These are phyloP conservation scores for Caenorhabditis virilis DNA, from an alignment of 2,888 invertebrate species.

Conservation along the genomic window DNA sequence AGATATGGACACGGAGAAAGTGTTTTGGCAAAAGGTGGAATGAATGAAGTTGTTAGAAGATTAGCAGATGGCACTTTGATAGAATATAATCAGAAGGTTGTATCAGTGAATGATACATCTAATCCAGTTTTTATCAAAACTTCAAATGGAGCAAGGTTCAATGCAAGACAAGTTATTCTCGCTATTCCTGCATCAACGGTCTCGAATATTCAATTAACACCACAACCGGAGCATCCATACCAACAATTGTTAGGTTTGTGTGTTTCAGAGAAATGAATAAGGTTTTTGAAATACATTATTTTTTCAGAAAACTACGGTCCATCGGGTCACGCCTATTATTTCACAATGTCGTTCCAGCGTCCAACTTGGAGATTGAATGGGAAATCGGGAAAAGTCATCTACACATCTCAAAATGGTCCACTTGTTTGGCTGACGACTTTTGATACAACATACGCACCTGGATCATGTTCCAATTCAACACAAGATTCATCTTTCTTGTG, in stretches of 20 bases:
- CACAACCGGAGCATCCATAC: constrained; percentile 38
- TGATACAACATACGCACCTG: constrained; percentile 38
- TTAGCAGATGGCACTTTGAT: constrained; percentile 42
- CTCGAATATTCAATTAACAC: constrained; percentile 39
- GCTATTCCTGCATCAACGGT: constrained; percentile 47
- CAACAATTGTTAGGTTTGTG: constrained; percentile 40
- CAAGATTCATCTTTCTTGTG: constrained; percentile 44
- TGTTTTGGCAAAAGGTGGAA: constrained; percentile 38
- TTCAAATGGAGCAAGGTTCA: constrained; percentile 13
- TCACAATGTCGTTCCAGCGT: constrained; percentile 51
- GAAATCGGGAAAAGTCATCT: constrained; percentile 50
- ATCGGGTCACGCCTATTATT: constrained; percentile 54
- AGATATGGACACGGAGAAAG: constrained; percentile 44
- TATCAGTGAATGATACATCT: constrained; percentile 33
- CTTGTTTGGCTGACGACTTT: constrained; percentile 57
- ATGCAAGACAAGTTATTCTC: constrained; percentile 47
- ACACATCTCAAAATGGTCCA: constrained; percentile 40
- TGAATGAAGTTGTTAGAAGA: constrained; percentile 37
- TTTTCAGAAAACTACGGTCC: constrained; percentile 55
- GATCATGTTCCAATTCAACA: constrained; percentile 42
- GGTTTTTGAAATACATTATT: background rate
- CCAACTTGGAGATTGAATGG: constrained; percentile 52
- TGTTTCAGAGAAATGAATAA: background rate
- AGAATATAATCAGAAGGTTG: constrained; percentile 37
- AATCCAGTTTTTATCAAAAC: constrained; percentile 37